phyloP scores from a whole-genome alignment of 2,888 invertebrate genomes.

The Eulithis prunata region DNA sequence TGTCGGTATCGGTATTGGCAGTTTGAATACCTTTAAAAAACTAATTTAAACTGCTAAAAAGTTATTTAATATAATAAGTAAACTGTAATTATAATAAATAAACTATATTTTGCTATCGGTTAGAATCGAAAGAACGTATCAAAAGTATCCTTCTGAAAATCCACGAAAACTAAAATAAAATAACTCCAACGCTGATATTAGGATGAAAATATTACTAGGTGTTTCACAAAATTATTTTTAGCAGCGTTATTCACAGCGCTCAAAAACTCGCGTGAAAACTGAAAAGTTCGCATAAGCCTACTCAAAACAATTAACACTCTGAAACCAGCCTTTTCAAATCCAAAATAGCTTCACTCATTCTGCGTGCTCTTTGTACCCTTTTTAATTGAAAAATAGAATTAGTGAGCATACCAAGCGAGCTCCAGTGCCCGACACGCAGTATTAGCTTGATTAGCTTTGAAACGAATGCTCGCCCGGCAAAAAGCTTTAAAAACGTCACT shows the following conservation, averaged over 20 bases:
- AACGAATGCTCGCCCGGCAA: slow-evolving; percentile 64
- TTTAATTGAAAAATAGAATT: slow-evolving; percentile 58
- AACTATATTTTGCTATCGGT: too few relatives aligned
- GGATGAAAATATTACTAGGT: too few relatives aligned
- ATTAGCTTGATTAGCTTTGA: slow-evolving; percentile 75
- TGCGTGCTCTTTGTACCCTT: slow-evolving; percentile 48
- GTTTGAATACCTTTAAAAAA: too few relatives aligned
- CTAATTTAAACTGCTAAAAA: too few relatives aligned
- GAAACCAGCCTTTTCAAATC: slow-evolving; percentile 16
- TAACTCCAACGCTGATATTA: too few relatives aligned
- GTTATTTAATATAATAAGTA: too few relatives aligned
- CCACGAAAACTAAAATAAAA: too few relatives aligned
- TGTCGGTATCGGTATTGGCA: too few relatives aligned
- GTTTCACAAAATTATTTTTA: too few relatives aligned
- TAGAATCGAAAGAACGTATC: too few relatives aligned
- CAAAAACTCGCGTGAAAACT: slow-evolving; percentile 15
- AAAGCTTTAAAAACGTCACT: slow-evolving; percentile 79
- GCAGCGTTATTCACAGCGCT: neutral
- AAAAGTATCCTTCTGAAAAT: too few relatives aligned
- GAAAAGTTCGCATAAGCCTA: slow-evolving; percentile 13
- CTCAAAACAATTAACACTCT: slow-evolving; percentile 19
- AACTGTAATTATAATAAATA: too few relatives aligned
- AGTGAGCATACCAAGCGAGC: slow-evolving; percentile 47
- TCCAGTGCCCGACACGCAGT: slow-evolving; percentile 59
- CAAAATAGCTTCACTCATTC: slow-evolving; percentile 37